Conservation (phyloP, 2,113 vertebrate species). For the Phaethon lepturus region DNA sequence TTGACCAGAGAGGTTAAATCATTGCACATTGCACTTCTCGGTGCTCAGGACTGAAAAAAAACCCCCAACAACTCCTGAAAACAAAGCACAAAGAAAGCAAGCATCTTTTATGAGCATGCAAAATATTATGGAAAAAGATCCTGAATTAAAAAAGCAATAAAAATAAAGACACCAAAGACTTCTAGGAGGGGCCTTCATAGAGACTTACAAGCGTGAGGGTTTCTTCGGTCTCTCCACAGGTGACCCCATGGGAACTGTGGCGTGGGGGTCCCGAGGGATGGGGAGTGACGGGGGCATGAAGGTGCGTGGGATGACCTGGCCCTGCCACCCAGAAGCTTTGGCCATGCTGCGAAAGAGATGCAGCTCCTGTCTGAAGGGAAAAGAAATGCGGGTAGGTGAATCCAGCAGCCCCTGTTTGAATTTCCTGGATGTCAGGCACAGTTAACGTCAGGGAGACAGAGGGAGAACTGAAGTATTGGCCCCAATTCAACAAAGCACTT, state of each 20-base stretch:
- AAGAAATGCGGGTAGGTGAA: not conserved
- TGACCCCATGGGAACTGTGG: not conserved
- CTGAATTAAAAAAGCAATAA: rapidly evolving
- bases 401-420: not conserved
- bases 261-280: rapidly evolving
- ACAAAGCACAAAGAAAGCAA: not conserved
- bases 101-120: rapidly evolving
- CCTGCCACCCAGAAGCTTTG: rapidly evolving
- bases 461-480: slow-evolving; percentile 51
- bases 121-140: not conserved
- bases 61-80: not conserved
- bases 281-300: rapidly evolving
- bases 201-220: rapidly evolving
- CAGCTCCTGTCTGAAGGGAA: not conserved
- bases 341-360: rapidly evolving
- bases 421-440: slow-evolving; percentile 54
- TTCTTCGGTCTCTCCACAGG: not conserved
- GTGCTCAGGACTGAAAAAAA: not conserved
- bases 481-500: slow-evolving; percentile 65
- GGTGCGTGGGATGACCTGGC: not conserved
- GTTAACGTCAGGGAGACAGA: slow-evolving; percentile 44
- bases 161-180: not conserved
- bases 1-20: not conserved
- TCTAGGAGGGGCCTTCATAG: not conserved
- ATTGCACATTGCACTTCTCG: not conserved